These are phyloP conservation scores for Antheraea assamensis DNA, from an alignment of 2,888 invertebrate species.

Conservation along the genomic window DNA sequence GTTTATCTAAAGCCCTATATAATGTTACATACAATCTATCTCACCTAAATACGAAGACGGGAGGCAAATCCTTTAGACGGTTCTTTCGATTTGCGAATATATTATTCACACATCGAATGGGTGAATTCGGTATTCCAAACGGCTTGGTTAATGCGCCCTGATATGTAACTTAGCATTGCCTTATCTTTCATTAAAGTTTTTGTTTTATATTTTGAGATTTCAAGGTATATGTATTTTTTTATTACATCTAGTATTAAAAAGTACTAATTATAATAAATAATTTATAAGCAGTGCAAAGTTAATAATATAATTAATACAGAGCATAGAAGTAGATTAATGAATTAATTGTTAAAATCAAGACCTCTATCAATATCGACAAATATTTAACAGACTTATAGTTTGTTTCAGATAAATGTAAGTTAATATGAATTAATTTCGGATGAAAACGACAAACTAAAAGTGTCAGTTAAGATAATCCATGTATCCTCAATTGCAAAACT, in stretches of 20 bases:
- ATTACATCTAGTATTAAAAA: background rate
- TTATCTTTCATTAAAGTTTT: background rate
- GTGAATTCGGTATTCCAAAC: slow-evolving; percentile 47
- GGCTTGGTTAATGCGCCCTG: slow-evolving; percentile 47
- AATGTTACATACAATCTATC: background rate
- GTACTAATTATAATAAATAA: background rate
- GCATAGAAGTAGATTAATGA: background rate
- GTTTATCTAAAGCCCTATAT: background rate
- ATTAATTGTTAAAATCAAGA: background rate
- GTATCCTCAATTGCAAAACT: background rate
- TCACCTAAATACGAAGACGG: background rate
- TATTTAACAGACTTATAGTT: background rate
- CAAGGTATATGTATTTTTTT: no score
- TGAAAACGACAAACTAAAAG: background rate
- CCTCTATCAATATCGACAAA: background rate
- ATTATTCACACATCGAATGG: slow-evolving; percentile 32
- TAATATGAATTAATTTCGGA: background rate
- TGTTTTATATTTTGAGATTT: background rate
- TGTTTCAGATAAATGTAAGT: no score
- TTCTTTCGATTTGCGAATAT: slow-evolving; percentile 33
- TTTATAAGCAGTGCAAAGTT: no score
- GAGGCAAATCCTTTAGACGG: slow-evolving; percentile 4
- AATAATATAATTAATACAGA: no score
- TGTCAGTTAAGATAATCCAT: background rate
- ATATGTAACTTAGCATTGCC: slow-evolving; percentile 48